Evolutionary conservation across 2,888 invertebrate genomes (phyloP), one percentile per base, ranked within the genome.

Genomic region (Caenorhabditis becei): DNA sequence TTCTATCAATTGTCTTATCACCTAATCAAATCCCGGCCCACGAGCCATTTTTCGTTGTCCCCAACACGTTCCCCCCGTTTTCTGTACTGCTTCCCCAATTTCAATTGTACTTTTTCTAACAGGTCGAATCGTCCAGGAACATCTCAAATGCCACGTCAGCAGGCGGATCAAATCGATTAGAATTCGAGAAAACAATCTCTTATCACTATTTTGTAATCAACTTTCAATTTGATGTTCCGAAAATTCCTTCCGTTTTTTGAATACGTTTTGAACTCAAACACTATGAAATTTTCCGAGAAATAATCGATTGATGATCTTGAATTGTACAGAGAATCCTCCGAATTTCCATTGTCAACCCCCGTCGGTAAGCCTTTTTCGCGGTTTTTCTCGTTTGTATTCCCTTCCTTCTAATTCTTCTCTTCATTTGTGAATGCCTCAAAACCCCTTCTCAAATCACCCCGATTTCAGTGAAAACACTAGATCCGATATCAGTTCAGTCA

Each of bases 71-170:
- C 14, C 14, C 7, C 28, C 54, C 5, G 3, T 54, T 28, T 28
- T 54, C 26, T 53, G 26, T 53, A 26, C 41, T 11, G 1, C 16
- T 18, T 58, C 41, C 44, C 32, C 10, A 11, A 14, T 49, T 56
- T 77, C 77, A 77, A 72, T 72, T 72, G 72, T 72, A 72, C 3
- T 66, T 65, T 58, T 74, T 74, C 41, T 16, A 26, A 74, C 74
- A 74, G 74, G 26, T 37, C 62, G 23, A 28, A 26, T n/a, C n/a
- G n/a, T n/a, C n/a, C n/a, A n/a, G n/a, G n/a, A n/a, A n/a, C n/a
- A n/a, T n/a, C n/a, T n/a, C n/a, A n/a, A n/a, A n/a, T n/a, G n/a
- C n/a, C n/a, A n/a, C n/a, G n/a, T n/a, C n/a, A n/a, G n/a, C n/a
- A n/a, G n/a, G n/a, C n/a, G n/a, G n/a, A n/a, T n/a, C n/a, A n/a